Conservation (phyloP, 2,888 invertebrate genomes). For the Hyposoter didymator region DNA sequence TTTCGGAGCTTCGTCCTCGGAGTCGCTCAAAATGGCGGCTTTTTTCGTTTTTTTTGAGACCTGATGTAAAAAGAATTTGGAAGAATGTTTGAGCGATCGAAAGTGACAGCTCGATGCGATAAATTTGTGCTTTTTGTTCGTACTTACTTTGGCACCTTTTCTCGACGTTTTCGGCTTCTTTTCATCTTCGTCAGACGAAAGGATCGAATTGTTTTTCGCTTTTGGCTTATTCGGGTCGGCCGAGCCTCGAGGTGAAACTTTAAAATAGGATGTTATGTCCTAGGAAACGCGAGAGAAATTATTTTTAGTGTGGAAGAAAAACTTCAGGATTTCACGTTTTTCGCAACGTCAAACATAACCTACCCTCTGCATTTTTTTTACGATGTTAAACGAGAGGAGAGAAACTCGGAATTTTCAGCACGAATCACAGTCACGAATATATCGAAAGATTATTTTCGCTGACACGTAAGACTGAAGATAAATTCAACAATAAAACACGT, state of each 20-base stretch:
- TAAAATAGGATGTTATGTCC: conserved; percentile 89
- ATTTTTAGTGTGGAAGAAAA: not conserved
- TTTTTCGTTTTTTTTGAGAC: conserved; percentile 82
- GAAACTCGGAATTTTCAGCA: not conserved
- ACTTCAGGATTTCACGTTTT: not conserved
- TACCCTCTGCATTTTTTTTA: conserved; percentile 35
- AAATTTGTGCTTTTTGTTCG: not conserved
- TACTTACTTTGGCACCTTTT: conserved; percentile 75
- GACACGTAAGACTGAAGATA: not conserved
- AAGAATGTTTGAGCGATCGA: not conserved
- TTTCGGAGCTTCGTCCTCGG: conserved; percentile 81
- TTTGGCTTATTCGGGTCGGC: conserved; percentile 74
- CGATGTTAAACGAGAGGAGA: not conserved
- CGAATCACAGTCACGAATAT: not conserved
- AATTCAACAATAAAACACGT: conserved; percentile 12
- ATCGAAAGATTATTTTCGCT: not conserved
- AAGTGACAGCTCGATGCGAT: not conserved
- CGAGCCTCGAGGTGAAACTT: conserved; percentile 64
- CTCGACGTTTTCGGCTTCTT: conserved; percentile 76
- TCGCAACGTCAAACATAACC: conserved; percentile 28
- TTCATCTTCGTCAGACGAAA: conserved; percentile 85
- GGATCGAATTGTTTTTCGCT: conserved; percentile 77
- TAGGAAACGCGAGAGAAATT: conserved; percentile 78
- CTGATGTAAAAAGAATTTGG: conserved; percentile 28
- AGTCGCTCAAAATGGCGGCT: conserved; percentile 81